Percentiles rank a stretch among this genome's conserved stretches.
phyloP scores from a whole-genome alignment of 2,888 invertebrate genomes.

The Iphiclides podalirius region DNA sequence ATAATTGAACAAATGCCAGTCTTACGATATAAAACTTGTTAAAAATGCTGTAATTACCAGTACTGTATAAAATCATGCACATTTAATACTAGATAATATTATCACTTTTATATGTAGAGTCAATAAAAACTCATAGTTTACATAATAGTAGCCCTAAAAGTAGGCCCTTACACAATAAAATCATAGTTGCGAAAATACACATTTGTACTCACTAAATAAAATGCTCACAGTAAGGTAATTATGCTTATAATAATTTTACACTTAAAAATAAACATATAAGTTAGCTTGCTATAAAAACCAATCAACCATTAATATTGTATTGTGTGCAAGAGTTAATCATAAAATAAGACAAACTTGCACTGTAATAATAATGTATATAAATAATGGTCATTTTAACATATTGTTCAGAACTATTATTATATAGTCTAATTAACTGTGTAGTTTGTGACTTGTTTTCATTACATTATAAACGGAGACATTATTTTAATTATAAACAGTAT shows the following conservation, averaged over 20 bases:
- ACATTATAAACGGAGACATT: neutral
- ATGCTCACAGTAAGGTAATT: slow-evolving; percentile 15
- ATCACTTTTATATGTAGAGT: neutral
- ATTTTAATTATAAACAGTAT: too few species aligned
- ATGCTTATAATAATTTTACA: slow-evolving; percentile 9
- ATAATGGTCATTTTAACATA: too few species aligned
- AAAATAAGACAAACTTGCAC: too few species aligned
- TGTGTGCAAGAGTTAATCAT: neutral
- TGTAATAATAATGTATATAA: too few species aligned
- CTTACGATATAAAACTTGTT: slow-evolving; percentile 11
- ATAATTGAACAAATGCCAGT: slow-evolving; percentile 10
- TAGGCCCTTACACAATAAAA: slow-evolving; percentile 1
- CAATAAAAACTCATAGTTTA: slow-evolving; percentile 7
- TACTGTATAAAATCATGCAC: neutral
- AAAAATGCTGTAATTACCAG: neutral
- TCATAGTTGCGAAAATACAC: slow-evolving; percentile 7
- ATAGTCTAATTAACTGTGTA: too few species aligned
- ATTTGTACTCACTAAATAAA: slow-evolving; percentile 22
- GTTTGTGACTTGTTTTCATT: slow-evolving; percentile 6
- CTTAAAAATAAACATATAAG: neutral
- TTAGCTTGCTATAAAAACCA: neutral
- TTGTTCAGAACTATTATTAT: too few species aligned
- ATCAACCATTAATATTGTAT: neutral
- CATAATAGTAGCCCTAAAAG: neutral
- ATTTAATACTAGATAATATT: neutral